Evolutionary conservation across 1,140 invertebrate genomes (phyloP).

Genomic region (Trichomalopsis sarcophagae): DNA sequence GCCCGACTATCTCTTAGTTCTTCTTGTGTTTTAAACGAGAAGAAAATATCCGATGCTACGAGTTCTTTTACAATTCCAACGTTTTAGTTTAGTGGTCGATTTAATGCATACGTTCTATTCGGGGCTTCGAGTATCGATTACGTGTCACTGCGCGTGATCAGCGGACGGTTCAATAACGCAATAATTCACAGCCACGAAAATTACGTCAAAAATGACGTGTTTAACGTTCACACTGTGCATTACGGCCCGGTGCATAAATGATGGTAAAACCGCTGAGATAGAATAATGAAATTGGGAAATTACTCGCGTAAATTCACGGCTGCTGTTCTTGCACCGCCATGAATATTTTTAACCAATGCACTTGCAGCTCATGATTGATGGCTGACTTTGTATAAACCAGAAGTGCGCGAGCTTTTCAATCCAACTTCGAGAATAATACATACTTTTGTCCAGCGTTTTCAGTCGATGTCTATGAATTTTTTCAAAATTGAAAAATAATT

Average conservation of each 20-base stretch:
- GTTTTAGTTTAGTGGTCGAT: too few relatives aligned
- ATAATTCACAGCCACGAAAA: neutral
- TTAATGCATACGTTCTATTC: too few relatives aligned
- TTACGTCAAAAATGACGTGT: neutral
- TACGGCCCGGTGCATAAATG: neutral
- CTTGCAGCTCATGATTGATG: slow-evolving; percentile 23
- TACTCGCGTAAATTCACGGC: neutral
- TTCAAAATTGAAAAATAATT: too few relatives aligned
- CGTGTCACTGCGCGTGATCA: neutral
- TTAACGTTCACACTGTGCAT: neutral
- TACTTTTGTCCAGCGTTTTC: too few relatives aligned
- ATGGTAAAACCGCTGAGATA: neutral
- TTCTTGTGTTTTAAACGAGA: neutral
- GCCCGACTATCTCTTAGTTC: neutral
- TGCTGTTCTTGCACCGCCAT: neutral
- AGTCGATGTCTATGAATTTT: too few relatives aligned
- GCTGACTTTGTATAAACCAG: slow-evolving; percentile 16
- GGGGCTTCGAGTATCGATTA: neutral
- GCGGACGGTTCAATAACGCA: neutral
- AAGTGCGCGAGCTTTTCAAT: neutral
- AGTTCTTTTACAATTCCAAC: neutral
- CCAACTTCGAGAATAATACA: neutral
- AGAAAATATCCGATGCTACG: neutral
- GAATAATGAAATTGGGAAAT: neutral
- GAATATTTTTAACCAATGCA: slow-evolving; percentile 43